phyloP scores from a whole-genome alignment of 2,888 invertebrate genomes.

The Athalia circularis region DNA sequence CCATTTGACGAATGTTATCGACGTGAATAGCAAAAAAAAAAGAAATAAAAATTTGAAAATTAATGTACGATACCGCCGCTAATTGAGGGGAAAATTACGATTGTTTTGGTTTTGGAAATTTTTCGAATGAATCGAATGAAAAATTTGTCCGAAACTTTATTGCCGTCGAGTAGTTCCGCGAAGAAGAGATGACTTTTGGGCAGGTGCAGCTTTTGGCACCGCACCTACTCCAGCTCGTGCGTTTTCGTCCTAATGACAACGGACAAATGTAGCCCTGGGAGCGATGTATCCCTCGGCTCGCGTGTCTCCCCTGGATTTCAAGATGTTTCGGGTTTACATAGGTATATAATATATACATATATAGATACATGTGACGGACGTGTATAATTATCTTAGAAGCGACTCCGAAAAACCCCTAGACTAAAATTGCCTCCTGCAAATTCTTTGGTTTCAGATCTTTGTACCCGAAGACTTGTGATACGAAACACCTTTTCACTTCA shows the following conservation, averaged over 20 bases:
- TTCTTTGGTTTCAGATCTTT: conserved; percentile 32
- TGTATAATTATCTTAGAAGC: conserved; percentile 61
- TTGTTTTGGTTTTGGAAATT: too few relatives aligned
- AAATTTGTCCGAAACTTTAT: conserved; percentile 17
- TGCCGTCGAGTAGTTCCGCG: neutral
- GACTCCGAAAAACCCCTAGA: conserved; percentile 51
- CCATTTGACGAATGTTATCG: too few relatives aligned
- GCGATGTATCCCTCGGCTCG: conserved; percentile 49
- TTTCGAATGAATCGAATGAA: neutral
- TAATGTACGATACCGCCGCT: too few relatives aligned
- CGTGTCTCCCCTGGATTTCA: conserved; percentile 54
- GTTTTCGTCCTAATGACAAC: conserved; percentile 63
- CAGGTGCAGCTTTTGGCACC: conserved; percentile 42
- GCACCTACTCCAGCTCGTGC: neutral
- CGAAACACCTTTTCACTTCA: conserved; percentile 22
- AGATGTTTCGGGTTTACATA: neutral
- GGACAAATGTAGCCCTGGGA: conserved; percentile 48
- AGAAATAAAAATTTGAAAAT: too few relatives aligned
- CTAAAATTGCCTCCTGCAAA: conserved; percentile 63
- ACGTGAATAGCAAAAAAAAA: too few relatives aligned
- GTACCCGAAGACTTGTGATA: neutral
- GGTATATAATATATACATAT: too few relatives aligned
- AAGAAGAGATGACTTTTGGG: conserved; percentile 40
- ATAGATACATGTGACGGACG: conserved; percentile 46
- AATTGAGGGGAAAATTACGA: too few relatives aligned